Percentiles rank a stretch among this genome's conserved stretches.
Conservation (phyloP, 2,797 vertebrate species). For the Dicrostonyx torquatus region DNA sequence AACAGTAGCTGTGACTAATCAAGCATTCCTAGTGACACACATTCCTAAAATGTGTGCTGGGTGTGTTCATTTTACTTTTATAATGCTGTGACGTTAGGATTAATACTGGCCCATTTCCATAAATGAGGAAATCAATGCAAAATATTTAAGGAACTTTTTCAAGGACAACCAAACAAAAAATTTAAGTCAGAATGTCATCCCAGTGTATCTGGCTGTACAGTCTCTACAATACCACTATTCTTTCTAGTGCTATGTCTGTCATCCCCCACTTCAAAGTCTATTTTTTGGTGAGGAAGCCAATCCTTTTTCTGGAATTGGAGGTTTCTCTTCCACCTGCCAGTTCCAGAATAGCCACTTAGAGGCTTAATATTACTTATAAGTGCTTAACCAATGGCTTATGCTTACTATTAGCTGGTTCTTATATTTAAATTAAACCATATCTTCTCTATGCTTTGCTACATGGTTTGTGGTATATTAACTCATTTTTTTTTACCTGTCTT, state of each 20-base stretch:
- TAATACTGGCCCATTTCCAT: background rate
- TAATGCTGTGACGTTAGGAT: background rate
- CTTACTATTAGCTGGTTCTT: no score
- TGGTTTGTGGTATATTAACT: no score
- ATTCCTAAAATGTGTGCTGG: background rate
- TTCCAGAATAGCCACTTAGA: no score
- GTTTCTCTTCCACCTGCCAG: no score
- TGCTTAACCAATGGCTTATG: no score
- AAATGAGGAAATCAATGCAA: background rate
- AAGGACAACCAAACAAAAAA: background rate
- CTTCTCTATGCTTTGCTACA: no score
- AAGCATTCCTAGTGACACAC: background rate
- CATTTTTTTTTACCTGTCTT: no score
- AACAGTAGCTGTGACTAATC: background rate
- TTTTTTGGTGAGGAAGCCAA: background rate
- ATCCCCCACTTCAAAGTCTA: background rate
- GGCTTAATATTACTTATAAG: no score
- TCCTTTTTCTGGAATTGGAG: no score
- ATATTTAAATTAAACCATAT: no score
- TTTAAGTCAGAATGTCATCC: background rate
- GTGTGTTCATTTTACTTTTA: slow-evolving; percentile 13
- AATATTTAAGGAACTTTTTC: background rate
- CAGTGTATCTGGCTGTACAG: background rate
- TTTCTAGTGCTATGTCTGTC: background rate
- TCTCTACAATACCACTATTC: background rate